Conservation (phyloP, 2,888 invertebrate genomes). For the Terebella lapidaria region DNA sequence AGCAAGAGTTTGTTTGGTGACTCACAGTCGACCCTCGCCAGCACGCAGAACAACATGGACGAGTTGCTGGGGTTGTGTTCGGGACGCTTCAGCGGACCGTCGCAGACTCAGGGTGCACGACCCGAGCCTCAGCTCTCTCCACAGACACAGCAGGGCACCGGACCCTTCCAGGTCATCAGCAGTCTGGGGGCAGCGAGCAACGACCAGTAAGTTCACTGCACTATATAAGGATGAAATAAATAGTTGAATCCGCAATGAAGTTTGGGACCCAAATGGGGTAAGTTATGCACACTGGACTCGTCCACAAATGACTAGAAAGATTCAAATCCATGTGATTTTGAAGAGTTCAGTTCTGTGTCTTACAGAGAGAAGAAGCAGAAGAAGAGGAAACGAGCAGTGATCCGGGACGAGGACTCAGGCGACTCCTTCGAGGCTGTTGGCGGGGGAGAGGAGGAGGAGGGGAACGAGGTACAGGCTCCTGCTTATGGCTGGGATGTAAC, state of each 20-base stretch:
- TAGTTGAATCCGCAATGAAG: too few species aligned
- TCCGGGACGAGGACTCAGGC: not conserved
- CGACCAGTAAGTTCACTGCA: too few species aligned
- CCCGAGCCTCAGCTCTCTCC: too few species aligned
- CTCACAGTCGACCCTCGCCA: too few species aligned
- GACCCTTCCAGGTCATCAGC: too few species aligned
- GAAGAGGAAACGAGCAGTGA: not conserved
- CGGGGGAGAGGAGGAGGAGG: conserved; percentile 1
- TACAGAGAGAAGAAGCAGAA: conserved; percentile 3
- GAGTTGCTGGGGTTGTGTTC: conserved; percentile 57
- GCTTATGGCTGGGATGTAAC: too few species aligned
- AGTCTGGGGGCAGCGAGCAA: too few species aligned
- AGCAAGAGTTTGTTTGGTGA: too few species aligned
- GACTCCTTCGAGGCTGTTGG: conserved; percentile 5
- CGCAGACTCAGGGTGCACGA: not conserved
- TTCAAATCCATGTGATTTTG: too few species aligned
- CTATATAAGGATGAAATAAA: too few species aligned
- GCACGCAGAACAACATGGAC: conserved; percentile 16
- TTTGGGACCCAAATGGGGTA: not conserved
- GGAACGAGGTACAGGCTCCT: too few species aligned
- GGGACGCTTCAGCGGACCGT: conserved; percentile 56
- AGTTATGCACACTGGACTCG: not conserved
- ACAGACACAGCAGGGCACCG: too few species aligned
- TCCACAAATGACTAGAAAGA: not conserved
- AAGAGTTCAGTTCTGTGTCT: not conserved